These are phyloP conservation scores for Halcyon badia DNA, from an alignment of 2,797 vertebrate genomes.

Conservation along the genomic window DNA sequence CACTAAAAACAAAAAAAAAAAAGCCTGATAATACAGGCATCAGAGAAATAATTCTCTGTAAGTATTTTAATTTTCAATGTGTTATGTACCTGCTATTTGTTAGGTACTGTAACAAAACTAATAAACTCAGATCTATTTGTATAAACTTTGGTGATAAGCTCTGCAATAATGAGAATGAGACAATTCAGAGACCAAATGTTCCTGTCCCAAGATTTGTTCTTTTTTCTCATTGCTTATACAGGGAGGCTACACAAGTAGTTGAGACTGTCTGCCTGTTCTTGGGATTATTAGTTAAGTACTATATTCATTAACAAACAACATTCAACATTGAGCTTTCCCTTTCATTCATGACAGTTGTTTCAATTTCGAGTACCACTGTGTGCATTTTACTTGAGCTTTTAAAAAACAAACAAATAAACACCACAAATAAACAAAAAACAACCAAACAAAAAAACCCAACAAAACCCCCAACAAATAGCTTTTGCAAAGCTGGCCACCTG, in stretches of 20 bases:
- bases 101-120: neutral
- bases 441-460: too few species aligned
- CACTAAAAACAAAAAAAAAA: too few species aligned
- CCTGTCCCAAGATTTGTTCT: neutral
- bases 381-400: neutral
- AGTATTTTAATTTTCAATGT: too few species aligned
- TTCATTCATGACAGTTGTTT: neutral
- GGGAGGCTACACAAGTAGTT: neutral
- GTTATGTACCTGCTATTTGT: too few species aligned
- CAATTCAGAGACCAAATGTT: neutral
- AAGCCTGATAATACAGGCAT: too few species aligned
- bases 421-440: too few species aligned
- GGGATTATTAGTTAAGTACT: neutral
- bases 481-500: neutral
- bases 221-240: neutral
- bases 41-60: too few species aligned
- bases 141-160: neutral
- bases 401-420: too few species aligned
- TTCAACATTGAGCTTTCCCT: neutral
- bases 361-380: neutral
- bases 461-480: neutral
- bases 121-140: neutral
- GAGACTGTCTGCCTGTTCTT: neutral
- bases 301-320: neutral
- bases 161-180: neutral